Evolutionary conservation across 64 coral and sea anemone species (phyloP), one percentile per base, ranked within the genome.

Genomic region (Orbicella faveolata): DNA sequence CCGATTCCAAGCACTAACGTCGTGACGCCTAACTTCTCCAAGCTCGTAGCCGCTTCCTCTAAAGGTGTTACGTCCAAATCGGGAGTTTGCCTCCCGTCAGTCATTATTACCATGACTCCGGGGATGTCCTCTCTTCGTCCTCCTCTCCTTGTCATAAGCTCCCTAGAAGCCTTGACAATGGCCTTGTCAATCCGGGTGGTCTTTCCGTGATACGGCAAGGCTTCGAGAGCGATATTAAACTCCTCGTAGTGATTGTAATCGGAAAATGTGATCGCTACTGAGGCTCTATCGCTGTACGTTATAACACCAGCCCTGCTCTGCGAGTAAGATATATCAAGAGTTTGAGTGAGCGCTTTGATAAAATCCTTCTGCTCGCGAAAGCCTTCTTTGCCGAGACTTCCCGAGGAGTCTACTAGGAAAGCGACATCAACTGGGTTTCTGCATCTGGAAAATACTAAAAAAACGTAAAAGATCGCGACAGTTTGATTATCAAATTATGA

Each of bases 1-100:
- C 86, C 89, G 15, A 95, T 83, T 84, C 87, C 94, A 64, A 95
- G 68, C 17, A 90, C 86, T 35, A 95, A 67, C 2, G 91, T 69
- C 20, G 83, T 51, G 9, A 95, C 62, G 4, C 83, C 87, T 21
- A 88, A 48, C 18, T 61, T 75, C 44, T 52, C 63, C 10, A 88
- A 62, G 61, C 33, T 61, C 36, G 78, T 63, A 13, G 86, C 36
- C 13, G 74, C n/a, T 13, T 90, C 73, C 2, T 68, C 48, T 20
- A 93, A 76, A 52, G 87, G 76, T 11, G 48, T 88, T 52, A 87
- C 57, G 54, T 87, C 76, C 4, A 74, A 83, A 54, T 84, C 83
- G 8, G 34, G 78, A 15, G 90, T 93, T 67, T 96, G 94, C 36
- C 84, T 83, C 52, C 94, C 94, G 80, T 96, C 94, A 30, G 94